Evolutionary conservation across 2,797 vertebrate genomes (phyloP), one percentile per base, ranked within the genome.

Genomic region (Intellagama lesueurii): DNA sequence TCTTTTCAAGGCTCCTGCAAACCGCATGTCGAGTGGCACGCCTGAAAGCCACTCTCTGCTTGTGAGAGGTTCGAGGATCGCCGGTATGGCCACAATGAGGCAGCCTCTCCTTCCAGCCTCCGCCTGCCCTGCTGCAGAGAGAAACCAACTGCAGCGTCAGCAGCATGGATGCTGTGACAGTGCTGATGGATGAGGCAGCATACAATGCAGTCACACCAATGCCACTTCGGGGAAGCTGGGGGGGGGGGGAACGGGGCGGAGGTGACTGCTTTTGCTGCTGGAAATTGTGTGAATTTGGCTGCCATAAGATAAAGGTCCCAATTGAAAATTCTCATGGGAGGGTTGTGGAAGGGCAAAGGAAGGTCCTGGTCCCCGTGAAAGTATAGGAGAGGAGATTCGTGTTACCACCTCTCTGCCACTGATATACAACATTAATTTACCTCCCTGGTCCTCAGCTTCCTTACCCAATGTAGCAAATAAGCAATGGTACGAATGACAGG

Each of bases 161-260:
- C 90, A 69, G 89, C 80, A 44, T 44, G 73, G 80, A 64, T 44
- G 19, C 90, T 60, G 81, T 69, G 72, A 70, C 64, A 35, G 70
- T 26, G 89, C 70, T 87, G 89, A 87, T 40, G 60, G 89, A 87
- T 83, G 85, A 90, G 40, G 85, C 72, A 69, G 85, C 72, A 69
- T n/a, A 40, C 79, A 56, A 70, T 17, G 47, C 47, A 26, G 78
- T 30, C 72, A 14, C 85, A 56, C 40, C 75, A 69, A 69, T 70
- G 56, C 79, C 32, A 44, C 40, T 68, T 70, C 28, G 30, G 85
- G 47, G 60, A 72, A 40, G 60, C 40, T 40, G 76, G 68, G 3
- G 28, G 56, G 26, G 83, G 5, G 16, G 70, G 70, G 70, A 30
- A 16, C 72, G 17, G 32, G 47, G 77, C 7, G 60, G 24, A n/a